These are phyloP conservation scores for Noctilio leporinus DNA, from an alignment of 2,113 vertebrate genomes.

Conservation along the genomic window DNA sequence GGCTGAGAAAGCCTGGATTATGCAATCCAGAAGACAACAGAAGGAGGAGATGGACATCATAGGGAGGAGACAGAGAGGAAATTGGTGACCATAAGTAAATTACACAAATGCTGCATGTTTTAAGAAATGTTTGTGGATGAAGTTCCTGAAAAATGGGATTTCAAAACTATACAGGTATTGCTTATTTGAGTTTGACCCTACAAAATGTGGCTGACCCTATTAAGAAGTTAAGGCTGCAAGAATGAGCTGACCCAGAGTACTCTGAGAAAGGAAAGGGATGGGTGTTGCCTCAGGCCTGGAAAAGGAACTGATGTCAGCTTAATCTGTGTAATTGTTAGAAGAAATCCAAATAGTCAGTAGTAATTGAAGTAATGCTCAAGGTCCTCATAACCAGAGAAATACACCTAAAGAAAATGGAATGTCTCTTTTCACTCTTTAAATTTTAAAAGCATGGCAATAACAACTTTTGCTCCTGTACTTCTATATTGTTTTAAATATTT, in stretches of 20 bases:
- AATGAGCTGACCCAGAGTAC: too few relatives aligned
- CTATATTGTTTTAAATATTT: not conserved
- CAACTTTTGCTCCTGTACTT: not conserved
- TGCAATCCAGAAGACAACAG: rapidly evolving
- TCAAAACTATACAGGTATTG: not conserved
- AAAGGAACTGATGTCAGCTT: not conserved
- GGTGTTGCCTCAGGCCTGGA: not conserved
- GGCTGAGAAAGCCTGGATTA: not conserved
- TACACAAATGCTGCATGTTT: not conserved
- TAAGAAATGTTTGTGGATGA: not conserved
- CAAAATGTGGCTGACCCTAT: not conserved
- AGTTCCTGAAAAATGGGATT: not conserved
- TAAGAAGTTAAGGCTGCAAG: not conserved
- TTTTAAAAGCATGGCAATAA: not conserved
- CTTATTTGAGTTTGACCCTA: not conserved
- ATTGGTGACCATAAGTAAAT: not conserved
- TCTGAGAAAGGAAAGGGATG: not conserved
- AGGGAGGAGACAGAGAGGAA: too few relatives aligned
- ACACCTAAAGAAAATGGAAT: not conserved
- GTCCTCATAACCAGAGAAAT: not conserved
- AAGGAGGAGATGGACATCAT: rapidly evolving
- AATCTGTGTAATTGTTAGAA: not conserved
- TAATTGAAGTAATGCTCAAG: not conserved
- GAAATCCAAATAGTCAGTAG: not conserved
- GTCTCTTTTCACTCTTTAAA: not conserved